Evolutionary conservation across 2,797 vertebrate species (phyloP).

Genomic region (Trachurus trachurus): DNA sequence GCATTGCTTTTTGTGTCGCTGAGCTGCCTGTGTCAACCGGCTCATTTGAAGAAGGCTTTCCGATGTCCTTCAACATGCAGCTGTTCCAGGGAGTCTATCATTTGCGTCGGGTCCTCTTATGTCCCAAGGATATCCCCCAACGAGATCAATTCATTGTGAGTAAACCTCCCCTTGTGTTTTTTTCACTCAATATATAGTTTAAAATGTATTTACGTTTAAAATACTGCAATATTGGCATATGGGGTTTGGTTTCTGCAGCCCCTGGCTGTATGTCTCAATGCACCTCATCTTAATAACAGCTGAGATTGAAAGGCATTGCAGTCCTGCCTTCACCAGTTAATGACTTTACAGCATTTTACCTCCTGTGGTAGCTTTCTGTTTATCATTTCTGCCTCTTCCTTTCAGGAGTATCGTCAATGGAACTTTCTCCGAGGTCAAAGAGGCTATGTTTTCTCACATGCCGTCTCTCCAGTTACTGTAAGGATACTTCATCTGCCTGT

Average conservation of each 20-base stretch:
- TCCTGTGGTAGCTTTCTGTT: not conserved
- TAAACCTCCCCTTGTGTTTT: conserved; percentile 53
- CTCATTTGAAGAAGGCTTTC: conserved; percentile 82
- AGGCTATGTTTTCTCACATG: conserved; percentile 97
- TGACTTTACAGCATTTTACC: conserved; percentile 10
- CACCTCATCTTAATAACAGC: conserved; percentile 9
- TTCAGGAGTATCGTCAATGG: conserved; percentile 97
- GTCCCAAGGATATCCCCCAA: conserved; percentile 89
- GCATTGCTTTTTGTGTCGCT: conserved; percentile 78
- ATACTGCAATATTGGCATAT: not conserved
- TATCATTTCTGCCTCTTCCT: conserved; percentile 20
- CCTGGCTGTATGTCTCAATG: not conserved
- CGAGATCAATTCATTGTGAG: conserved; percentile 95
- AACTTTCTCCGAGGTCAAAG: conserved; percentile 95
- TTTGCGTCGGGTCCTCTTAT: conserved; percentile 93
- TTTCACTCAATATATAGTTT: not conserved
- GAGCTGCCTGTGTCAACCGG: conserved; percentile 81
- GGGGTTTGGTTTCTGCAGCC: not conserved
- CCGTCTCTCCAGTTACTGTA: conserved; percentile 97
- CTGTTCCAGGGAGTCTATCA: conserved; percentile 96
- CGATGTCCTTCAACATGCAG: conserved; percentile 93
- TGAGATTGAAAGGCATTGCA: conserved; percentile 13
- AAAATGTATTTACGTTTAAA: not conserved
- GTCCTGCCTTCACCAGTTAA: not conserved
- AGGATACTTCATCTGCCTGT: conserved; percentile 75